Conservation (phyloP, 1,140 invertebrate species). For the Ruditapes philippinarum region DNA sequence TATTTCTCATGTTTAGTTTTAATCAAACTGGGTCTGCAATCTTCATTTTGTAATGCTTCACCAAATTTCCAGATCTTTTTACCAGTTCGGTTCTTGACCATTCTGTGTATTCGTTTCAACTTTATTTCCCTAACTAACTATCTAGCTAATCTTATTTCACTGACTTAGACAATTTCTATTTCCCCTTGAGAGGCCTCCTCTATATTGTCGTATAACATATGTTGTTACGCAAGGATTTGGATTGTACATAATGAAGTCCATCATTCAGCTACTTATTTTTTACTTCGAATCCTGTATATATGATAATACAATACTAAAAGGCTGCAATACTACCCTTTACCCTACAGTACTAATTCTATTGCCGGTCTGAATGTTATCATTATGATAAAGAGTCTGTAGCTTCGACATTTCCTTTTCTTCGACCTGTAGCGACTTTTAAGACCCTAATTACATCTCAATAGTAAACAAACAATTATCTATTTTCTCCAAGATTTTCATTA, state of each 20-base stretch:
- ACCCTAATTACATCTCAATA: not conserved
- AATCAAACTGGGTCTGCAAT: too few relatives aligned
- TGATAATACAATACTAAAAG: not conserved
- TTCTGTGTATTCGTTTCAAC: not conserved
- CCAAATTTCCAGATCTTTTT: too few relatives aligned
- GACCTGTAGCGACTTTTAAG: not conserved
- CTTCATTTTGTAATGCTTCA: too few relatives aligned
- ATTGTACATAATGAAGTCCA: not conserved
- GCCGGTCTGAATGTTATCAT: not conserved
- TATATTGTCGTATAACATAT: not conserved
- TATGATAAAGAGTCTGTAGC: not conserved
- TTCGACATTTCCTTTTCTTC: not conserved
- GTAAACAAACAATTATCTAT: not conserved
- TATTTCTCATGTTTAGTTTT: too few relatives aligned
- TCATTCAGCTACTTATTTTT: conserved; percentile 5
- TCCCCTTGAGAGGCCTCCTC: not conserved
- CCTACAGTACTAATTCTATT: not conserved
- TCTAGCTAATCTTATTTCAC: not conserved
- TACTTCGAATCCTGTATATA: not conserved
- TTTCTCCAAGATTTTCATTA: not conserved
- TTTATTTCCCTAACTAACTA: not conserved
- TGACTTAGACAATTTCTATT: not conserved
- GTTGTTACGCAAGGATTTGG: not conserved
- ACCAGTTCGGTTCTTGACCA: not conserved
- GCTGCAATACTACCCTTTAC: not conserved